Percentiles rank a stretch among this genome's conserved stretches.
These are phyloP conservation scores for Troides helena DNA, from an alignment of 2,888 invertebrate genomes.

Conservation along the genomic window DNA sequence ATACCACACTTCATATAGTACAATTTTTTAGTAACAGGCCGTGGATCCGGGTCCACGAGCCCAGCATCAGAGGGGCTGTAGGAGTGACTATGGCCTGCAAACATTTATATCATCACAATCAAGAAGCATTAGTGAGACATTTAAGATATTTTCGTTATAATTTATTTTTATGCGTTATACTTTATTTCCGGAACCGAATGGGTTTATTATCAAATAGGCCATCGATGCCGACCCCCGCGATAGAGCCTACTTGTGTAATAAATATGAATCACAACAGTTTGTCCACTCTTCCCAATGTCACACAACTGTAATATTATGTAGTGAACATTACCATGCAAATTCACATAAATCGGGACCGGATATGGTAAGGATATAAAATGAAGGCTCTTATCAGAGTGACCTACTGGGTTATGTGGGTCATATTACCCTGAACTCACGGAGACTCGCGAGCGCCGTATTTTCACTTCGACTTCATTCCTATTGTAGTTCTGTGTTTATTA, in stretches of 20 bases:
- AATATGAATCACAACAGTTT: too few relatives aligned
- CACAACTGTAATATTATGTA: background rate
- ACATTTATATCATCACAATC: too few relatives aligned
- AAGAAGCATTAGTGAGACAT: too few relatives aligned
- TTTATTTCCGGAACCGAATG: background rate
- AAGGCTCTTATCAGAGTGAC: slow-evolving; percentile 51
- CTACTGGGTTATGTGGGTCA: slow-evolving; percentile 39
- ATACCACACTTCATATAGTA: too few relatives aligned
- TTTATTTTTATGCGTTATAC: background rate
- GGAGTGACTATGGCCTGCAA: too few relatives aligned
- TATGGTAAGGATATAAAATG: slow-evolving; percentile 39
- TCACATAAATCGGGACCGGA: slow-evolving; percentile 28
- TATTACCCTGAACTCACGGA: slow-evolving; percentile 47
- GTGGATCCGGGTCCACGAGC: too few relatives aligned
- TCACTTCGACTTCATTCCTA: too few relatives aligned
- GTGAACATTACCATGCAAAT: slow-evolving; percentile 16
- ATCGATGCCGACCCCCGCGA: background rate
- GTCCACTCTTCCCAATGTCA: too few relatives aligned
- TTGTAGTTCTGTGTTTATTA: too few relatives aligned
- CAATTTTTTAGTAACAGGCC: too few relatives aligned
- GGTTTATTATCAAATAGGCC: background rate
- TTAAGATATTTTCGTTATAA: background rate
- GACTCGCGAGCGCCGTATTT: slow-evolving; percentile 20
- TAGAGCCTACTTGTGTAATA: too few relatives aligned
- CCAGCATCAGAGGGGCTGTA: too few relatives aligned